A percentile compares a stretch with the other conserved stretches of the same genome.
Evolutionary conservation across 2,888 invertebrate species (phyloP).

Genomic region (Euzetes globulus): DNA sequence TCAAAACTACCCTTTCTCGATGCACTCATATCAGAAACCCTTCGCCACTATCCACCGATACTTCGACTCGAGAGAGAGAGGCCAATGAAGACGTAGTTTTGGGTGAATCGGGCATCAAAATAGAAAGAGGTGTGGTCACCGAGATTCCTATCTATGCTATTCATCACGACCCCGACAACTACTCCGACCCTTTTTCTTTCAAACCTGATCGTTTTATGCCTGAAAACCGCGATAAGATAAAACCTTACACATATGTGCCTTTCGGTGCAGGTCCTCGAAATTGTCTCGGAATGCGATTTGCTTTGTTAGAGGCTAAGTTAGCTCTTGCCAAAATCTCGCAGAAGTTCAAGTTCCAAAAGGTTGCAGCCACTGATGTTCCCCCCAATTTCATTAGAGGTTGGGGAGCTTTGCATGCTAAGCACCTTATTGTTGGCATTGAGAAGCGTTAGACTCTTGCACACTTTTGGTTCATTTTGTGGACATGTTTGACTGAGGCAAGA

Average conservation of each 20-base stretch:
- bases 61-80: background rate
- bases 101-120: background rate
- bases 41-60: constrained; percentile 25
- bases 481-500: too few species aligned
- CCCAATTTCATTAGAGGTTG: background rate
- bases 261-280: constrained; percentile 42
- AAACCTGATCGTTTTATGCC: constrained; percentile 29
- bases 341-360: background rate
- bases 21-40: constrained; percentile 27
- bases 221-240: background rate
- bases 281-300: constrained; percentile 38
- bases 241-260: constrained; percentile 35
- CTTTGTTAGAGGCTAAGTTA: constrained; percentile 11
- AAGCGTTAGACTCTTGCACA: background rate
- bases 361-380: background rate
- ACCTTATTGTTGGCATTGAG: background rate
- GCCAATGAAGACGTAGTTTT: constrained; percentile 11
- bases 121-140: constrained; percentile 14
- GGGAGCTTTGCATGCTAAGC: background rate
- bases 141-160: constrained; percentile 16
- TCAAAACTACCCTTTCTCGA: constrained; percentile 16
- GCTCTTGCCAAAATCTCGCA: background rate
- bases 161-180: constrained; percentile 28
- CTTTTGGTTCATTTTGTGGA: too few species aligned
- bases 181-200: constrained; percentile 12